Evolutionary conservation across 2,888 invertebrate genomes (phyloP), one percentile per base, ranked within the genome.

Genomic region (Athalia rosae): DNA sequence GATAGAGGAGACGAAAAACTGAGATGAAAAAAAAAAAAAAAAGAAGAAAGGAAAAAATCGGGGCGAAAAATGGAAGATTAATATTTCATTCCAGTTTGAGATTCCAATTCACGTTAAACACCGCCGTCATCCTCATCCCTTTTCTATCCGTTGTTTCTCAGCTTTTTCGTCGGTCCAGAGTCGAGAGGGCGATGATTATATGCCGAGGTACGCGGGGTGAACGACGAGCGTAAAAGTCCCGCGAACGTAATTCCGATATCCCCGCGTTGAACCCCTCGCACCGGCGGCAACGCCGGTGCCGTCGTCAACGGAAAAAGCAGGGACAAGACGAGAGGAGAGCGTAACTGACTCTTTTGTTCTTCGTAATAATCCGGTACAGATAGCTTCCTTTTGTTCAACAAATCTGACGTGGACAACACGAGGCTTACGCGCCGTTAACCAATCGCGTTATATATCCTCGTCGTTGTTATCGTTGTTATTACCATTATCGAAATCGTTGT

Each of bases 81-180:
- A 71, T 71, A 71, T 71, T 58, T 71, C 71, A 71, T 71, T 71
- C 71, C 56, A 71, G 50, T 53, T 67, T 67, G 43, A 41, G 48
- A 58, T 58, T 56, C 58, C 43, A 58, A 71, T 71, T 71, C 71
- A 43, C 71, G 71, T 71, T 71, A 71, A 71, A 71, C 45, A 58
- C 71, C 53, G 53, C 1, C 11, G 53, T 67, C 50, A 50, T 47
- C 63, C 13, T 64, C 13, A 45, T n/a, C 28, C 28, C 28, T 28
- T 28, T 28, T 28, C 2, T 28, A 28, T 28, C 28, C 28, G 28
- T 28, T 28, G 28, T 28, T 28, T 28, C 28, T 28, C 28, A 28
- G 28, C 28, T 28, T 28, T 28, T 2, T 28, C 28, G 28, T 28
- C 28, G 28, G 0, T 2, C 28, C 28, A 28, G 28, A 28, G 28